Evolutionary conservation across 2,113 vertebrate genomes (phyloP), one percentile per base, ranked within the genome.

Genomic region (Nothocercus nigrocapillus): DNA sequence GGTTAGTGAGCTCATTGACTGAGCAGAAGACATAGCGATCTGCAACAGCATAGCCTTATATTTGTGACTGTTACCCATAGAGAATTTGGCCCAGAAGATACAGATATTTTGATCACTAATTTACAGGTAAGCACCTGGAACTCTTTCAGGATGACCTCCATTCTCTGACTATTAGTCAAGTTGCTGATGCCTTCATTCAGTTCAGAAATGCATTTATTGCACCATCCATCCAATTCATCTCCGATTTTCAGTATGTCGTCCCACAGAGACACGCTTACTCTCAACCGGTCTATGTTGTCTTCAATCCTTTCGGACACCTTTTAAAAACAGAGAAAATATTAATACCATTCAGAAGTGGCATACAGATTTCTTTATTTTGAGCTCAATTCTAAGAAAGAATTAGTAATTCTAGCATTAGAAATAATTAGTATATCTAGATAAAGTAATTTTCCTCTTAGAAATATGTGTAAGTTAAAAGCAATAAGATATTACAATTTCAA

Each of bases 231-330:
- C 5, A 99, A 97, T 85, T 99, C 98, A 15, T 98, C 98, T 94
- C 98, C 98, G 47, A 97, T 96, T 75, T 97, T 93, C 84, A 98
- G 98, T 19, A 99, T 97, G 63, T 99, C 99, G 18, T 98, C 98
- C 99, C 99, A 99, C 1, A 99, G 96, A n/a, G 98, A 96, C 30
- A 99, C 7, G 34, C 98, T 98, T 36, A 96, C 67, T 16, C 98
- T 97, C 53, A 99, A 98, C 45, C 94, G 97, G 59, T 99, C 98
- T 0, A 98, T 98, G 95, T 98, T 98, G n/a, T 98, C 98, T 68
- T 99, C 99, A 56, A 99, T 97, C 94, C 96, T 98, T 94, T 99
- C 99, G n/a, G 98, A 98, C 5, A 98, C 95, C 99, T 99, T 88
- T 88, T 36, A 76, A 7, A 59, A 94, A 88, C 82, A 38, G 36